Evolutionary conservation across 64 coral and sea anemone species (phyloP), one percentile per base, ranked within the genome.

Genomic region (Hydrozoanthus tunicans): DNA sequence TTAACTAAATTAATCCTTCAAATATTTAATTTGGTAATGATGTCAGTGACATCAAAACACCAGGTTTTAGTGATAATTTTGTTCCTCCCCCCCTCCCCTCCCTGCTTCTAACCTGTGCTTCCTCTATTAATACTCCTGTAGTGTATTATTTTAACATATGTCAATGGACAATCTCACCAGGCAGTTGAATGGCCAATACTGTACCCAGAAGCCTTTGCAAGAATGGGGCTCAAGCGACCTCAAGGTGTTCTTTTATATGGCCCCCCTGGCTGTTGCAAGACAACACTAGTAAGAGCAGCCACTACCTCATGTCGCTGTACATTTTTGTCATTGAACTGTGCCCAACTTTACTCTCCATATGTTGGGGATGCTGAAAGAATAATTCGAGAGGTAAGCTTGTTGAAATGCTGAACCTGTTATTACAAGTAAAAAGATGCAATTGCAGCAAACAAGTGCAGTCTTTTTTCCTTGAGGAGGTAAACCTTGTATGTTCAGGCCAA

Each of bases 241-340:
- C 86, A 90, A 53, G 97, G 94, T 1, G 90, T 99, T 24, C 79
- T 99, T 25, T 83, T 99, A 66, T 99, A 96, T 85, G 97, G 97
- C 64, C 97, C 97, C 7, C 94, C 97, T 67, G 97, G 97, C 6
- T 99, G 97, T 83, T 99, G 94, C 75, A 99, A 99, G 15, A 99
- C 97, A 9, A 99, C 94, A 2, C 71, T 99, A 17, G 94, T 99
- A 14, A 92, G 85, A 51, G 94, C 97, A 5, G 92, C 89, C 32
- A 92, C 97, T 53, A 91, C 94, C 1, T 93, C 92, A 2, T 95
- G 90, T 79, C 89, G 90, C 51, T 99, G 97, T 62, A 96, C 97
- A 2, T 99, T 99, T 25, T 7, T 99, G 72, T 93, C 97, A 5
- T 86, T 99, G 57, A 99, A 94, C 70, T 99, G 97, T 96, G 94